Percentiles rank a stretch among this genome's conserved stretches.
Conservation (phyloP, 2,888 invertebrate genomes). For the Deilephila elpenor region DNA sequence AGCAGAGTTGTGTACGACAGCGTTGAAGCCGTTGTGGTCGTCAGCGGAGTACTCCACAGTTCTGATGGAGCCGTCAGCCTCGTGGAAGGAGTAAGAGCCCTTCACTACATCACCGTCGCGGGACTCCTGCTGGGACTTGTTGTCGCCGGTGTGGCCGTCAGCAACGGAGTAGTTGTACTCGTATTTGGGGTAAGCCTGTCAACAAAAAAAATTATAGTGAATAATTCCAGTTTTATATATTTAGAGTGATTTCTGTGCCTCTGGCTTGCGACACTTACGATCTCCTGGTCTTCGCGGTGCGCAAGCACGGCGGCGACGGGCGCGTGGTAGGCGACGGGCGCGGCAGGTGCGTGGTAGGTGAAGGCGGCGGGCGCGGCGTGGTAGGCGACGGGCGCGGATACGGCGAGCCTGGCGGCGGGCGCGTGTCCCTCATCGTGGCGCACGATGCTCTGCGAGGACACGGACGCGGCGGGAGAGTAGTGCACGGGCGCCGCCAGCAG, state of each 20-base stretch:
- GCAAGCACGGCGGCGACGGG: constrained; percentile 29
- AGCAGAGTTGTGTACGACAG: constrained; percentile 49
- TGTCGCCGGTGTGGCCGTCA: constrained; percentile 73
- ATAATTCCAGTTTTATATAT: neutral
- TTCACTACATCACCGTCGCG: constrained; percentile 70
- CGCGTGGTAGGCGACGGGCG: constrained; percentile 48
- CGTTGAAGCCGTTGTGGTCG: constrained; percentile 63
- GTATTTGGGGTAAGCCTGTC: constrained; percentile 48
- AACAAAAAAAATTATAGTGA: neutral
- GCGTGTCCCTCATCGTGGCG: constrained; percentile 55
- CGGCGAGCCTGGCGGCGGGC: constrained; percentile 42
- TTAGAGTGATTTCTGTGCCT: neutral
- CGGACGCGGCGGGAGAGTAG: constrained; percentile 56
- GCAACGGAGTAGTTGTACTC: constrained; percentile 71
- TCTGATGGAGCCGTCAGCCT: constrained; percentile 69
- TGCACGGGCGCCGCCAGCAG: constrained; percentile 60
- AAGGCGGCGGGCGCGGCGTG: constrained; percentile 43
- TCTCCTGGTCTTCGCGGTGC: constrained; percentile 35
- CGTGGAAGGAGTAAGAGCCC: constrained; percentile 67
- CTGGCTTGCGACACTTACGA: constrained; percentile 10
- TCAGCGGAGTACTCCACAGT: constrained; percentile 71
- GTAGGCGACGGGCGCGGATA: constrained; percentile 42
- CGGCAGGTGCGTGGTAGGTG: constrained; percentile 42
- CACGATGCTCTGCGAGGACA: constrained; percentile 59
- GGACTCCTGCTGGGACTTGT: constrained; percentile 68